Evolutionary conservation across 2,113 vertebrate genomes (phyloP).

Genomic region (Grantiella picta): DNA sequence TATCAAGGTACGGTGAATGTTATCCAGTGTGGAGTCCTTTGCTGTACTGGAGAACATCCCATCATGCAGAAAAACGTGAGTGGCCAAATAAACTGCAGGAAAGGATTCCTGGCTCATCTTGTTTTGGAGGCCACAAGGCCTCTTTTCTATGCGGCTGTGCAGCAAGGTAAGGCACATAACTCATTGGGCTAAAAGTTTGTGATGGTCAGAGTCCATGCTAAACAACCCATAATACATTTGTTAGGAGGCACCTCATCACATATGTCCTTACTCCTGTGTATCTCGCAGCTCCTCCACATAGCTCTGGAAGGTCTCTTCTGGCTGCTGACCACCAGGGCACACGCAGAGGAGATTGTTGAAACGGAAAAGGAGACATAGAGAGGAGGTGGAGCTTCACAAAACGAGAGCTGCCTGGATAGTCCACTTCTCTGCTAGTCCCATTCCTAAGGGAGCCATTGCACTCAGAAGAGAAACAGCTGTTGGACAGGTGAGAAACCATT

Average conservation of each 20-base stretch:
- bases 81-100: neutral
- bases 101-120: neutral
- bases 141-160: neutral
- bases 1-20: neutral
- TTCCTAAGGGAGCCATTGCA: neutral
- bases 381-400: neutral
- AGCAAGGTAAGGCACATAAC: neutral
- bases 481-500: neutral
- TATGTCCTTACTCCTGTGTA: neutral
- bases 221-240: neutral
- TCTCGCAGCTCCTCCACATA: neutral
- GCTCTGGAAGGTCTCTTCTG: neutral
- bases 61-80: neutral
- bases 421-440: neutral
- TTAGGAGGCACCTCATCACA: fast-evolving
- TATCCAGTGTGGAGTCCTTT: neutral
- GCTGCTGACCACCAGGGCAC: neutral
- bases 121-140: neutral
- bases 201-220: neutral
- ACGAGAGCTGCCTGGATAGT: neutral
- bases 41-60: neutral
- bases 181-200: neutral
- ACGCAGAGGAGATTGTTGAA: neutral
- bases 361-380: neutral
- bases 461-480: neutral